phyloP scores from a whole-genome alignment of 2,888 invertebrate genomes.

The Candidula unifasciata region DNA sequence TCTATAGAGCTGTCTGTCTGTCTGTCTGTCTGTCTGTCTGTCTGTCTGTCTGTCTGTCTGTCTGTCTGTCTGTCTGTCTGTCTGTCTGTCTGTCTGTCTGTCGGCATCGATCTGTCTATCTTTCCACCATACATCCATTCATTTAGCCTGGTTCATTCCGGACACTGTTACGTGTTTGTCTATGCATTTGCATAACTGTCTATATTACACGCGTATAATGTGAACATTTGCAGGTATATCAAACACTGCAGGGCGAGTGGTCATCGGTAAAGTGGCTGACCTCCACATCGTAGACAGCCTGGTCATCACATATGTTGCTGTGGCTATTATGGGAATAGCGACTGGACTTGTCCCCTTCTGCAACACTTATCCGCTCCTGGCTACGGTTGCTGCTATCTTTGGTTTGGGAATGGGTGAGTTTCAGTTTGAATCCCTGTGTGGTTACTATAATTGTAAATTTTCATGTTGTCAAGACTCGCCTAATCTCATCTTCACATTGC shows the following conservation, averaged over 20 bases:
- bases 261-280: conserved; percentile 90
- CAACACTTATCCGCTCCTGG: conserved; percentile 85
- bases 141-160: too few relatives aligned
- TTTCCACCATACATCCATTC: too few relatives aligned
- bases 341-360: conserved; percentile 92
- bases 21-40: background rate
- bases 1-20: background rate
- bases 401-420: conserved; percentile 82
- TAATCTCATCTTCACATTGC: too few relatives aligned
- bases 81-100: conserved; percentile 32
- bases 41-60: background rate
- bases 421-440: too few relatives aligned
- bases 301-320: conserved; percentile 91
- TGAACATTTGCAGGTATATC: conserved; percentile 83
- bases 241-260: conserved; percentile 93
- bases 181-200: too few relatives aligned
- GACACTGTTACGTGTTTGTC: too few relatives aligned
- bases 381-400: conserved; percentile 90
- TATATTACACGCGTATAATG: background rate
- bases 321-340: conserved; percentile 90
- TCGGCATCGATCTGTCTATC: background rate
- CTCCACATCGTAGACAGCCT: conserved; percentile 87
- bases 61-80: background rate
- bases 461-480: too few relatives aligned
- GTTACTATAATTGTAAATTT: too few relatives aligned